Conservation (phyloP, 1,140 invertebrate genomes). For the Drosophila parabipectinata region DNA sequence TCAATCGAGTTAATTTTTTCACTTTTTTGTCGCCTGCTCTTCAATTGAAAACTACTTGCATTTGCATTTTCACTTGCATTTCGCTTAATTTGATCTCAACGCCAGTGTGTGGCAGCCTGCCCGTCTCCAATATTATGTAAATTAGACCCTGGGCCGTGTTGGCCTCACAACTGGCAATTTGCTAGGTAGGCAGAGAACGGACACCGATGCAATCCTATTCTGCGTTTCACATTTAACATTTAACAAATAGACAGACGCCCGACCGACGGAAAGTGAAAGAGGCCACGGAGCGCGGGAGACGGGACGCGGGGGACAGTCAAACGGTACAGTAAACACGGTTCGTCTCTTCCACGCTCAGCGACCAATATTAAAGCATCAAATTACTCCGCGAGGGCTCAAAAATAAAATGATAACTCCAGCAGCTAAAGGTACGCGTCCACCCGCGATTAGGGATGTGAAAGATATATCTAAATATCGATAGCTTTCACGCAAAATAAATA, state of each 20-base stretch:
- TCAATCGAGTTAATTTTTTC: conserved; percentile 46
- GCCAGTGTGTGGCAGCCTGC: conserved; percentile 3
- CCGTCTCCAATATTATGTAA: conserved; percentile 58
- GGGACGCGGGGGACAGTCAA: conserved; percentile 7
- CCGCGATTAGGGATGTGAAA: conserved; percentile 18
- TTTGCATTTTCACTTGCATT: conserved; percentile 31
- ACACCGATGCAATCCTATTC: conserved; percentile 17
- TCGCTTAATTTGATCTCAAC: conserved; percentile 14
- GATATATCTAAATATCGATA: too few relatives aligned
- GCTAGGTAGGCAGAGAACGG: conserved; percentile 10
- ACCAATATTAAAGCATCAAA: background rate
- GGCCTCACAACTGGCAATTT: conserved; percentile 47
- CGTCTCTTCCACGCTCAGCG: conserved; percentile 10
- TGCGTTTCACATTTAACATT: conserved; percentile 20
- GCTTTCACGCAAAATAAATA: too few relatives aligned
- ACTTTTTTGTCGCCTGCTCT: conserved; percentile 49
- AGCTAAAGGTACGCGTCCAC: conserved; percentile 53
- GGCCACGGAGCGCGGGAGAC: conserved; percentile 1
- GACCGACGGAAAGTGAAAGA: background rate
- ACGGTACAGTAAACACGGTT: conserved; percentile 22
- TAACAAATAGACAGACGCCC: background rate
- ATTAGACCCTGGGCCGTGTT: conserved; percentile 19
- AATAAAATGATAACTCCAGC: conserved; percentile 31
- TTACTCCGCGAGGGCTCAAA: conserved; percentile 13
- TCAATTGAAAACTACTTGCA: conserved; percentile 33